Conservation (phyloP, 2,888 invertebrate species). For the Tipula helvola region DNA sequence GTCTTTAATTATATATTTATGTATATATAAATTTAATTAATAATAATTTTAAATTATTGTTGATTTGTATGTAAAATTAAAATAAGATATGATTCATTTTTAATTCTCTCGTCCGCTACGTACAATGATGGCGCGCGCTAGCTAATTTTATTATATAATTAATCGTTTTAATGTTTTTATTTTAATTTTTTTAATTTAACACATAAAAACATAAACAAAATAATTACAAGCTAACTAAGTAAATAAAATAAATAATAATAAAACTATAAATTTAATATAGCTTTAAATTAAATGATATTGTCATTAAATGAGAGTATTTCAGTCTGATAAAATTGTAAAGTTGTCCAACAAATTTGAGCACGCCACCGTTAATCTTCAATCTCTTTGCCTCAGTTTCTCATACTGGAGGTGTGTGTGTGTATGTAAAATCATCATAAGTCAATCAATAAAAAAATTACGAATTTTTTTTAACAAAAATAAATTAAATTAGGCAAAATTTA, state of each 20-base stretch:
- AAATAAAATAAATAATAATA: background rate
- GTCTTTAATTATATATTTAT: background rate
- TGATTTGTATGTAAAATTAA: background rate
- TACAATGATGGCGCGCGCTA: background rate
- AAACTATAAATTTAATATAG: background rate
- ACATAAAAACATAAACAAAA: background rate
- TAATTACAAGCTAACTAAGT: background rate
- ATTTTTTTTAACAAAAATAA: background rate
- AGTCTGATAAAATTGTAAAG: background rate
- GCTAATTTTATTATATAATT: background rate
- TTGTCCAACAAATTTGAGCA: background rate
- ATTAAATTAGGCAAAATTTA: background rate
- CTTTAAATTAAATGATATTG: background rate
- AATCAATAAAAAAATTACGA: background rate
- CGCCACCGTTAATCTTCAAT: background rate
- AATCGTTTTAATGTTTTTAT: background rate
- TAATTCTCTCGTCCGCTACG: background rate
- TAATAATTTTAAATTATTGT: background rate
- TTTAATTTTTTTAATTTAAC: background rate
- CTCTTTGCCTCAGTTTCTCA: background rate
- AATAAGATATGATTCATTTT: background rate
- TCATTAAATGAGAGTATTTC: background rate
- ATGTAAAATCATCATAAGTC: background rate
- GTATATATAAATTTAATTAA: background rate
- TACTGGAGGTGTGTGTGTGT: background rate